Evolutionary conservation across 1,140 invertebrate genomes (phyloP), one percentile per base, ranked within the genome.

Genomic region (Drosophila prosaltans): DNA sequence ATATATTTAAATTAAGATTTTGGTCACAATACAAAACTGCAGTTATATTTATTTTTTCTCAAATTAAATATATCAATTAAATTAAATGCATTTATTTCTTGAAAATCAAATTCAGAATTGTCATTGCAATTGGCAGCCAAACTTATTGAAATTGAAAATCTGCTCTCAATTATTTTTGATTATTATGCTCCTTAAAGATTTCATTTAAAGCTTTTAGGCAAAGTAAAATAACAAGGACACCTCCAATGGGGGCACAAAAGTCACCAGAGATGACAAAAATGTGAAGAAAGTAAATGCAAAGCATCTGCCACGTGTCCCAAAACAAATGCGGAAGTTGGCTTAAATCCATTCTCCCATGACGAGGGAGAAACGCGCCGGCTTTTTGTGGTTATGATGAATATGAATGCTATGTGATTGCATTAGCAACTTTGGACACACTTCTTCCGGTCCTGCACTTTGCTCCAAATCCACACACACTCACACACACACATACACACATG

Each of bases 341-440:
- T 36, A n/a, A 30, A 43, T 48, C 43, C 36, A 39, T 28, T 39
- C 61, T 57, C 54, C 66, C 81, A 81, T 86, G 81, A 51, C 45
- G 45, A 51, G 45, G 45, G 45, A 79, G 75, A 73, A 74, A 16
- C 16, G 76, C 77, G 83, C 71, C 84, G 45, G 45, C 45, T 51
- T 80, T 88, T 83, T 89, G 83, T 80, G 83, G 83, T 88, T 89
- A 89, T 88, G 83, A 88, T 88, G 83, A 88, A 88, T 88, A 88
- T 83, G 83, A 88, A 88, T 88, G 84, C 80, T 88, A 88, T 88
- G 84, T 88, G 84, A 88, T 88, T 88, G 83, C 83, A 88, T 88
- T 88, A 88, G 85, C 84, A 89, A 88, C 82, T 86, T 51, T 76
- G 69, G 68, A 65, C 83, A 51, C 45, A 51, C 45, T 51, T 70